Evolutionary conservation across 2,888 invertebrate species (phyloP), one percentile per base, ranked within the genome.

Genomic region (Lithosia quadra): DNA sequence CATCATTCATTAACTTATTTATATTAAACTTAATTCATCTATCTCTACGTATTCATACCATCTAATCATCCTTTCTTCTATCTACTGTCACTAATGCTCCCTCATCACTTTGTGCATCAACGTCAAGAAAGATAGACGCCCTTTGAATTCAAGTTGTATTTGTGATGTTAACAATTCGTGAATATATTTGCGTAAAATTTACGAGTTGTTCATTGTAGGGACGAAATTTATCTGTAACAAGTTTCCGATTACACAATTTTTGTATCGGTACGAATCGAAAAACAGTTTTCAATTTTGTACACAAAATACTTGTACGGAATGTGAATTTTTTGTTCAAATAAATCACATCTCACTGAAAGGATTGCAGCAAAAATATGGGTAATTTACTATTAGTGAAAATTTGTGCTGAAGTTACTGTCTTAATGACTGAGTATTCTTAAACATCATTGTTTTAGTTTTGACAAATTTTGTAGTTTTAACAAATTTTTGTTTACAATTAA

Each of bases 201-300:
- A 2, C 39, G 18, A 43, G 5, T 18, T 1, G 18, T 7, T 43
- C 43, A 18, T 43, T 43, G 43, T 18, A 43, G 18, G 18, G 18
- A 43, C 2, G 8, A 49, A 49, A n/a, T 49, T 13, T n/a, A n/a
- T 49, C n/a, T n/a, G 8, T n/a, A 49, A 49, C 49, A 49, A 49
- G n/a, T n/a, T 49, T n/a, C 49, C 49, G n/a, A 49, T 49, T 49
- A n/a, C 18, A 49, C n/a, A 49, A 49, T 49, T 49, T n/a, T n/a
- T n/a, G 49, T 49, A 49, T 49, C 1, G 8, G 49, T 49, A n/a
- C n/a, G 8, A 49, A 49, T 49, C 49, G 49, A n/a, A 49, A 43
- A 49, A 49, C 49, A 49, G 49, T 49, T 49, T 49, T 49, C n/a
- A 49, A 49, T 49, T n/a, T n/a, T 9, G 9, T 9, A n/a, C n/a